These are phyloP conservation scores for Nephrotoma guestfalica DNA, from an alignment of 2,888 invertebrate species.

Conservation along the genomic window DNA sequence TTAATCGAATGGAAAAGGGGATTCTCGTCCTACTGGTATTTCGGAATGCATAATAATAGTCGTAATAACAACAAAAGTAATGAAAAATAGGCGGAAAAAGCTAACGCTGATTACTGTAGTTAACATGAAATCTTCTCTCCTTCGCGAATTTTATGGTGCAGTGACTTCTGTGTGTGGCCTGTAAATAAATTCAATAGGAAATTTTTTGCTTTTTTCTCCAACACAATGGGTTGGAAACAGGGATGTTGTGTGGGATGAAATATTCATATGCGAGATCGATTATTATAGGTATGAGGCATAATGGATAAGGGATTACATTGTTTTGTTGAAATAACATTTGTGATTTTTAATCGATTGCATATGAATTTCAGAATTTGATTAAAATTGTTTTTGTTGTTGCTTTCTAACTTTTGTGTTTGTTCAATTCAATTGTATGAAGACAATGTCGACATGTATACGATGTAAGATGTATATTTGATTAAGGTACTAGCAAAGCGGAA, in stretches of 20 bases:
- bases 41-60: background rate
- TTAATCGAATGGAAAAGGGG: background rate
- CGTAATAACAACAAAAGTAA: background rate
- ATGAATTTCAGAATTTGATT: background rate
- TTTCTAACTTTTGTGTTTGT: background rate
- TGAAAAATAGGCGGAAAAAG: background rate
- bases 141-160: background rate
- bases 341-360: background rate
- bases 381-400: background rate
- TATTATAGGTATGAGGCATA: background rate
- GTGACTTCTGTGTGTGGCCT: background rate
- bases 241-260: background rate
- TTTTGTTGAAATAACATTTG: background rate
- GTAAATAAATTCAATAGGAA: background rate
- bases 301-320: background rate
- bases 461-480: background rate
- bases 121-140: background rate
- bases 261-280: background rate
- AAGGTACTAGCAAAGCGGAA: too few species aligned
- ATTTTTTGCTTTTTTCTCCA: background rate
- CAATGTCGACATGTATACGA: background rate
- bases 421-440: background rate
- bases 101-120: background rate
- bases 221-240: background rate
- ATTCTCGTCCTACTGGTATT: background rate